Base-by-base conservation (phyloP, 2,113 vertebrate species). In the Myrmecophaga tridactyla region DNA sequence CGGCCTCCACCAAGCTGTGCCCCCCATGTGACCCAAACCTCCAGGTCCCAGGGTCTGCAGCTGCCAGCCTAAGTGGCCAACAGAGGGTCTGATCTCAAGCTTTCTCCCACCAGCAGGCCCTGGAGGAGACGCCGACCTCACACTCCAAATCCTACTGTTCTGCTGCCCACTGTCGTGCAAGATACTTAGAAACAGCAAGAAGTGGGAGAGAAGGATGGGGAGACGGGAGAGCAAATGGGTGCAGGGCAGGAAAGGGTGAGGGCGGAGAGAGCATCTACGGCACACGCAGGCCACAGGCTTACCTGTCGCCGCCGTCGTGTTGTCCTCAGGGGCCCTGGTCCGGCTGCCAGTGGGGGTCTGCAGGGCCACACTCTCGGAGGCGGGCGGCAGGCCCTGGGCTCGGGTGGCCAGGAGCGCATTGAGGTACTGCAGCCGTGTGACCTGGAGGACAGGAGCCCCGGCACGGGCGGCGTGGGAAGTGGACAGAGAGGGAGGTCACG, bases 381-480 rank as follows among this genome's bases (percentile, higher is more conserved):
- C 99, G 69, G 98, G 99, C 0, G 98, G 98, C 23, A 96, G 83
- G 58, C 86, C 96, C 92, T 98, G 98, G 65, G 98, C 98, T 12
- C 98, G 98, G 0, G 99, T 99, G 1, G 99, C 99, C 98, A 99
- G 98, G 36, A 99, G 97, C 17, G 99, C 99, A 9, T 99, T 99
- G 96, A 99, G 97, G 95, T 99, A 99, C 98, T 99, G 99, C 69
- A 99, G 97, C 75, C 99, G 99, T 0, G 99, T 99, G 82, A 99
- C 99, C 99, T 99, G 87, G 1, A 58, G 56, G 41, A 70, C 14
- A 70, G 58, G 72, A 6, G 39, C 15, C 36, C 85, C 15, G 11
- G 73, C 58, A 18, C 14, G 12, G 14, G 60, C 58, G 25, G 46
- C 62, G 14, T 31, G 27, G n/a, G n/a, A n/a, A n/a, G n/a, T n/a